Percentiles rank a stretch among this genome's conserved stretches.
Evolutionary conservation across 2,888 invertebrate genomes (phyloP).

Genomic region (Tenthredo notha): DNA sequence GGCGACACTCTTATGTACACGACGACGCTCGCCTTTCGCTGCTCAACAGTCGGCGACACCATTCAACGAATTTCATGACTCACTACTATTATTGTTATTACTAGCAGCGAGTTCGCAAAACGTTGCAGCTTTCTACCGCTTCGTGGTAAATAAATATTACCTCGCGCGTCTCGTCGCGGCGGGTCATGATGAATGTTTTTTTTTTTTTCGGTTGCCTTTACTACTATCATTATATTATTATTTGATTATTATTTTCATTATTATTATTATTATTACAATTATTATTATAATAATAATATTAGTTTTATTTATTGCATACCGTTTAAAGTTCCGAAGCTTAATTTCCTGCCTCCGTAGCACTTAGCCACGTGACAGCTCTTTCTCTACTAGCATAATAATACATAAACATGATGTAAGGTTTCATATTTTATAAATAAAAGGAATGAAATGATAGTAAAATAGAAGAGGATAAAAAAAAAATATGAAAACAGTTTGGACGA

Average conservation of each 20-base stretch:
- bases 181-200: conserved; percentile 21
- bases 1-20: conserved; percentile 44
- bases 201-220: not conserved
- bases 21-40: conserved; percentile 51
- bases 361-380: conserved; percentile 20
- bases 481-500: conserved; percentile 5
- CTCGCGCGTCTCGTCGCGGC: conserved; percentile 1
- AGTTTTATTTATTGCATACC: not conserved
- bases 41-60: conserved; percentile 51
- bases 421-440: not conserved
- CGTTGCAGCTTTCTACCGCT: conserved; percentile 48
- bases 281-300: not conserved
- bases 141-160: conserved; percentile 50
- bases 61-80: conserved; percentile 53
- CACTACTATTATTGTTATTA: conserved; percentile 53
- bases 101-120: conserved; percentile 45
- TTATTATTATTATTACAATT: no score
- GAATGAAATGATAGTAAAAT: not conserved
- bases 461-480: no score
- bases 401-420: not conserved
- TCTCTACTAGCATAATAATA: conserved; percentile 11
- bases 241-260: not conserved
- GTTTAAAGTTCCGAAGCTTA: conserved; percentile 28
- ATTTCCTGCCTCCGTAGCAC: conserved; percentile 29
- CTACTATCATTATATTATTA: not conserved